Evolutionary conservation across 2,113 vertebrate species (phyloP).

Genomic region (Mustelus asterias): DNA sequence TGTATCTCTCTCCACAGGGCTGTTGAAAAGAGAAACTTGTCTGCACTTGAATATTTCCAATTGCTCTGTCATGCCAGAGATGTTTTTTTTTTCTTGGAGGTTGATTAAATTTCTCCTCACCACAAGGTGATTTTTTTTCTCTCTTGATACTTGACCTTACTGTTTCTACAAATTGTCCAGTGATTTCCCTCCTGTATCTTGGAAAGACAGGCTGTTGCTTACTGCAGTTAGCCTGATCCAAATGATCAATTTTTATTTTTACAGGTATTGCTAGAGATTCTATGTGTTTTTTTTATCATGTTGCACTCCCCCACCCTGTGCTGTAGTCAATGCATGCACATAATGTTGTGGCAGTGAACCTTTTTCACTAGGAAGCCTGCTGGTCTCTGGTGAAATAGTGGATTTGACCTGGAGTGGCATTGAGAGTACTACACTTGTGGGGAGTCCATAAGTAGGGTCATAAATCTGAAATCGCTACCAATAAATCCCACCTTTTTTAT

Average conservation of each 20-base stretch:
- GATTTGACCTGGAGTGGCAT: neutral
- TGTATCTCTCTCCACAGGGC: neutral
- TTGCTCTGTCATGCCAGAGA: neutral
- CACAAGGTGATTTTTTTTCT: neutral
- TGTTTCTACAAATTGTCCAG: neutral
- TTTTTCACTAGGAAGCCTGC: neutral
- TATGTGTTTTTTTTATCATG: neutral
- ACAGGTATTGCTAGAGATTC: neutral
- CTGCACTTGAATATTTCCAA: neutral
- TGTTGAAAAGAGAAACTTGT: neutral
- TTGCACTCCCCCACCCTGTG: too few relatives aligned
- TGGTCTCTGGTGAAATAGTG: neutral
- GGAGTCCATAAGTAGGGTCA: too few relatives aligned
- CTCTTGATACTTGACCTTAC: neutral
- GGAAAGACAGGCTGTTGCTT: neutral
- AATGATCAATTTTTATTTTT: neutral
- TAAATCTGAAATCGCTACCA: too few relatives aligned
- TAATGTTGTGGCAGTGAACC: neutral
- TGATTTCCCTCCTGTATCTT: neutral
- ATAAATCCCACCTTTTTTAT: too few relatives aligned
- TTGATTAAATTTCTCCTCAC: neutral
- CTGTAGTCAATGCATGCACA: neutral
- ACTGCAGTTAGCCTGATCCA: neutral
- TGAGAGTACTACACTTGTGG: neutral
- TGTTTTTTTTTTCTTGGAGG: neutral